These are phyloP conservation scores for Rhabditophanes sp. DNA, from an alignment of 2,888 invertebrate species.

Conservation along the genomic window DNA sequence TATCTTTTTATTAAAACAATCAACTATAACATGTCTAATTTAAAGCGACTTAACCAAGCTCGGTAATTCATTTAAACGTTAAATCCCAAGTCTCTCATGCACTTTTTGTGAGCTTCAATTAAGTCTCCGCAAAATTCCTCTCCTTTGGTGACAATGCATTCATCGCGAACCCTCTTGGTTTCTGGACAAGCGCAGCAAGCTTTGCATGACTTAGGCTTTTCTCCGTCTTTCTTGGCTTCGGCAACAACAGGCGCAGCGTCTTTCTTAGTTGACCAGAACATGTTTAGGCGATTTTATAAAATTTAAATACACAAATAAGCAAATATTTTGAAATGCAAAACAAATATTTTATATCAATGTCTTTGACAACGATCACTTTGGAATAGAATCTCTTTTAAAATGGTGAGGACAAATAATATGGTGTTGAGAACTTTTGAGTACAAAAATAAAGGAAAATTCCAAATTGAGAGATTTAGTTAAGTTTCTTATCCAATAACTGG, in stretches of 20 bases:
- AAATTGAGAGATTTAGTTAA: no score
- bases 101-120: conserved; percentile 87
- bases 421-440: no score
- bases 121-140: conserved; percentile 72
- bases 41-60: conserved; percentile 1
- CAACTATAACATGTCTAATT: conserved; percentile 2
- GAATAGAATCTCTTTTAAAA: no score
- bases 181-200: conserved; percentile 51
- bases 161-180: conserved; percentile 48
- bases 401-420: no score
- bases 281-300: conserved; percentile 4
- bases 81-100: conserved; percentile 88
- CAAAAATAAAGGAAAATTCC: no score
- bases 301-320: neutral
- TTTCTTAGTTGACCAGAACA: neutral
- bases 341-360: no score
- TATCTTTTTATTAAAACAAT: no score
- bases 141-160: conserved; percentile 49
- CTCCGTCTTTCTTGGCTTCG: conserved; percentile 14
- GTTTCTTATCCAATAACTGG: no score
- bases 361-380: no score
- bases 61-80: conserved; percentile 63
- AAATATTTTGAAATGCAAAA: conserved; percentile 2
- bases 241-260: no score
- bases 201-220: conserved; percentile 49